phyloP scores from a whole-genome alignment of 1,140 invertebrate species.

The Lordiphosa mommai region DNA sequence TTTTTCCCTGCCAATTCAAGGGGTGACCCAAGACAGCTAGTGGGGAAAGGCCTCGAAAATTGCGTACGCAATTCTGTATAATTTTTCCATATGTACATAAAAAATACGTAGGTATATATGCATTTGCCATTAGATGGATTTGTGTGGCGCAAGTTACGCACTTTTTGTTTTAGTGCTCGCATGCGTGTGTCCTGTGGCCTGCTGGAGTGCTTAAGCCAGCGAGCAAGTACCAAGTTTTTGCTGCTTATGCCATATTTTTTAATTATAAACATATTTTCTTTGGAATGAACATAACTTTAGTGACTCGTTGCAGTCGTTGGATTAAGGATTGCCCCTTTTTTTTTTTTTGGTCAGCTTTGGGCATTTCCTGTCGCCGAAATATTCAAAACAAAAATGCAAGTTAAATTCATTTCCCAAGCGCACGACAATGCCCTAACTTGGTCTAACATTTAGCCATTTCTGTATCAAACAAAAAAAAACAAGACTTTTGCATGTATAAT shows the following conservation, averaged over 20 bases:
- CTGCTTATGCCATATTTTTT: conserved; percentile 53
- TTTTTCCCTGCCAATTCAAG: conserved; percentile 24
- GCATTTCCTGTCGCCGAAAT: conserved; percentile 67
- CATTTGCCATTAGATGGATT: conserved; percentile 45
- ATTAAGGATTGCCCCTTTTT: conserved; percentile 25
- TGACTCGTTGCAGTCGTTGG: conserved; percentile 25
- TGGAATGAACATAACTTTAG: conserved; percentile 33
- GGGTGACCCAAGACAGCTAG: conserved; percentile 48
- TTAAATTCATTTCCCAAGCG: conserved; percentile 69
- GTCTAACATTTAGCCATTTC: conserved; percentile 33
- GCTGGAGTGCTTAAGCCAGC: neutral
- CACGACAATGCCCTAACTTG: conserved; percentile 48
- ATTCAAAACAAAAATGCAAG: conserved; percentile 7
- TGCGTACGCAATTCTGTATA: conserved; percentile 49
- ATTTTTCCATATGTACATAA: conserved; percentile 25
- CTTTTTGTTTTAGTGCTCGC: conserved; percentile 63
- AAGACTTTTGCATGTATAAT: conserved; percentile 69
- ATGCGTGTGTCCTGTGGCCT: conserved; percentile 52
- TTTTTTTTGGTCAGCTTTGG: conserved; percentile 25
- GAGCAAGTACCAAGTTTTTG: conserved; percentile 17
- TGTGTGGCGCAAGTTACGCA: conserved; percentile 56
- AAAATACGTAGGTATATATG: conserved; percentile 12
- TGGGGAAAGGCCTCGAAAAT: conserved; percentile 60
- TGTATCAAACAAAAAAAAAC: conserved; percentile 25
- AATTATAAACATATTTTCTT: conserved; percentile 52